A percentile compares a stretch with the other conserved stretches of the same genome.
Evolutionary conservation across 2,888 invertebrate species (phyloP).

Genomic region (Nezara viridula): DNA sequence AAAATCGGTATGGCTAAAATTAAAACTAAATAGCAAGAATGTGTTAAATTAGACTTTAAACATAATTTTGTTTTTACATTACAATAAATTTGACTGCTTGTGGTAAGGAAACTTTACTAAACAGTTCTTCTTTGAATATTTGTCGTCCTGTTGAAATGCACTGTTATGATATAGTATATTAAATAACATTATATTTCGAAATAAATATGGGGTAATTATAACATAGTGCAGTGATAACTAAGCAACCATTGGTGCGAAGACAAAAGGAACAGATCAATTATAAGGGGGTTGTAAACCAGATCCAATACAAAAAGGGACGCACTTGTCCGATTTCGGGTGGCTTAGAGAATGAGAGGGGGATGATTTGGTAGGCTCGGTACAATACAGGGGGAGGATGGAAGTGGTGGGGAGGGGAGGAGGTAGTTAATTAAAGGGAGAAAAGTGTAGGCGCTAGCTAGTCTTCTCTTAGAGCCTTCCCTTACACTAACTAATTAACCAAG

Average conservation of each 20-base stretch:
- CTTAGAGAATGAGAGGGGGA: slow-evolving; percentile 8
- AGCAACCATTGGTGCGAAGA: neutral
- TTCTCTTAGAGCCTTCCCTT: slow-evolving; percentile 40
- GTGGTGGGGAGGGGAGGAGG: neutral
- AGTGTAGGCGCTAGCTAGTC: slow-evolving; percentile 52
- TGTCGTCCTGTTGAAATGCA: too few species aligned
- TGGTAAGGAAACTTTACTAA: too few species aligned
- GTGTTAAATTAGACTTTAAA: too few species aligned
- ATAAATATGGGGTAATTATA: neutral
- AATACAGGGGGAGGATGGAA: neutral
- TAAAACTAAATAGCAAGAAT: too few species aligned
- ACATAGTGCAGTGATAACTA: neutral
- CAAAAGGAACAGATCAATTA: slow-evolving; percentile 33
- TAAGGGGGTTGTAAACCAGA: slow-evolving; percentile 21
- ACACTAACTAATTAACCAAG: slow-evolving; percentile 56
- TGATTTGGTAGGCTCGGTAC: slow-evolving; percentile 2
- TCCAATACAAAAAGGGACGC: slow-evolving; percentile 16
- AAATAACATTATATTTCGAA: too few species aligned
- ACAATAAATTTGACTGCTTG: too few species aligned
- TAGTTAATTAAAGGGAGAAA: slow-evolving; percentile 52
- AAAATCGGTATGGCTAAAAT: too few species aligned
- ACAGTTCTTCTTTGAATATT: too few species aligned
- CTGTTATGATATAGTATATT: too few species aligned
- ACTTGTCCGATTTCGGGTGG: slow-evolving; percentile 45
- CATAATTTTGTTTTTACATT: too few species aligned